Percentiles rank a stretch among this genome's conserved stretches.
These are phyloP conservation scores for Lingula anatina DNA, from an alignment of 2,888 invertebrate genomes.

Conservation along the genomic window DNA sequence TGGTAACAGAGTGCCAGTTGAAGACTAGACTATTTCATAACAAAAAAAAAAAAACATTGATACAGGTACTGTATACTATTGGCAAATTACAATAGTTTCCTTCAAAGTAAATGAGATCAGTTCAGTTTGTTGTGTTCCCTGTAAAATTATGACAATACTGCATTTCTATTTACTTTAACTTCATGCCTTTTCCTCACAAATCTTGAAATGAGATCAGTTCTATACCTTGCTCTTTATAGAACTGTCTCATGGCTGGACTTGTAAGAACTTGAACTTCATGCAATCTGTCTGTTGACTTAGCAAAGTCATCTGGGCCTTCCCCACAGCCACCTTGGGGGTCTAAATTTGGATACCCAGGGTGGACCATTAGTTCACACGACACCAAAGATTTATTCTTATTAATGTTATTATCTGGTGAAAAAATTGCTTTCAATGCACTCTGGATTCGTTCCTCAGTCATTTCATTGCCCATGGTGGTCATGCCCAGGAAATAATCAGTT, in stretches of 20 bases:
- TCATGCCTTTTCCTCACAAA: too few relatives aligned
- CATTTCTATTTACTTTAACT: too few relatives aligned
- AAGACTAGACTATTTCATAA: too few relatives aligned
- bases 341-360: conserved; percentile 39
- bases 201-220: conserved; percentile 17
- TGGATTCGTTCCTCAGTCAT: conserved; percentile 25
- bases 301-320: conserved; percentile 41
- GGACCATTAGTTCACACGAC: conserved; percentile 45
- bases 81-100: too few relatives aligned
- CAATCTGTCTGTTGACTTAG: conserved; percentile 28
- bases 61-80: too few relatives aligned
- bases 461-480: conserved; percentile 34
- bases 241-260: conserved; percentile 15
- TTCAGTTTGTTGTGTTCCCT: too few relatives aligned
- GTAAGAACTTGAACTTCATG: conserved; percentile 33
- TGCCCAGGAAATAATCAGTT: conserved; percentile 35
- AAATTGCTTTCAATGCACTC: conserved; percentile 10
- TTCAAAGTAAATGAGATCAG: too few relatives aligned
- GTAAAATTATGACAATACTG: too few relatives aligned
- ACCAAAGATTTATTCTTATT: background rate
- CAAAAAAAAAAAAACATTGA: too few relatives aligned
- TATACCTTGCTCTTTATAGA: conserved; percentile 19
- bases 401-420: conserved; percentile 2
- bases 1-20: too few relatives aligned
- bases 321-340: conserved; percentile 33